phyloP scores from a whole-genome alignment of 1,140 invertebrate genomes.

The Streblospio benedicti region DNA sequence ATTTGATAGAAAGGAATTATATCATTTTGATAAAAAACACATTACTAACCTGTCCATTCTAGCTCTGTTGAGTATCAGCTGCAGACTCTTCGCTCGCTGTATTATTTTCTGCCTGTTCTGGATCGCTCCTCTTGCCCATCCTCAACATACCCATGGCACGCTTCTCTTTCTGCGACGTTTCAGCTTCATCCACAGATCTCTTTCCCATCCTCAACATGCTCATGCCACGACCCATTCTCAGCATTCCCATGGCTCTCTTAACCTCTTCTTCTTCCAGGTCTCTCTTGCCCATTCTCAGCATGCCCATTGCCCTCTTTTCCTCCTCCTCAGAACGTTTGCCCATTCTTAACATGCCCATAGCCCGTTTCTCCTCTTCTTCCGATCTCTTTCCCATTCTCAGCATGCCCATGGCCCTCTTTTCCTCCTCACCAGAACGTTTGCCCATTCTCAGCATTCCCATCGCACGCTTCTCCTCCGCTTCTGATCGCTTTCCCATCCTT shows the following conservation, averaged over 20 bases:
- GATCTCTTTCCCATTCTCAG: constrained; percentile 8
- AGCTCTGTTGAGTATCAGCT: no score
- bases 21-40: no score
- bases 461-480: background rate
- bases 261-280: background rate
- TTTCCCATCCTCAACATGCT: background rate
- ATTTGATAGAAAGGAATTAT: no score
- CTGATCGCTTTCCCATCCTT: background rate
- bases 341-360: constrained; percentile 7
- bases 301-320: background rate
- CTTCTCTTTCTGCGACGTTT: background rate
- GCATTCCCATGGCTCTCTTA: constrained; percentile 10
- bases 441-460: constrained; percentile 9
- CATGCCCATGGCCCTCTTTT: constrained; percentile 8
- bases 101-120: no score
- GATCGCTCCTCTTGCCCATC: no score
- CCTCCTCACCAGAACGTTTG: background rate
- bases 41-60: no score
- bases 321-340: background rate
- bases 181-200: background rate
- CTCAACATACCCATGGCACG: background rate
- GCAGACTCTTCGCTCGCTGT: no score
- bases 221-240: constrained; percentile 7
- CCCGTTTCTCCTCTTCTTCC: constrained; percentile 5
- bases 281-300: constrained; percentile 4